A percentile compares a stretch with the other conserved stretches of the same genome.
Conservation (phyloP, 2,888 invertebrate species). For the Julus scandinavius region DNA sequence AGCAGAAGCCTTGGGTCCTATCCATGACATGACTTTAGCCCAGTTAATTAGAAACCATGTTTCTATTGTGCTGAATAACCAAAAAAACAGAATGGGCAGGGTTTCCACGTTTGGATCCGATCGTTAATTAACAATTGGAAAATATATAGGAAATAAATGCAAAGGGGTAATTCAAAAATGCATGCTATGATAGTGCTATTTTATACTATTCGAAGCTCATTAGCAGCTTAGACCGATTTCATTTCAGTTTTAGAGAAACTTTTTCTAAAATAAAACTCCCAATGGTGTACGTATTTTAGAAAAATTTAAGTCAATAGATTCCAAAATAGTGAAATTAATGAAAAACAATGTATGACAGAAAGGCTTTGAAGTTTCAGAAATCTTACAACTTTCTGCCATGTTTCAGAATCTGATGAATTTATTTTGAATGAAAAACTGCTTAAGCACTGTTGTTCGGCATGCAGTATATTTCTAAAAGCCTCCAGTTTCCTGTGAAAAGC, state of each 20-base stretch:
- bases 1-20: not conserved
- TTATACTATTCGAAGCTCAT: not conserved
- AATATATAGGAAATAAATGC: not conserved
- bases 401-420: too few relatives aligned
- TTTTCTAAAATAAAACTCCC: not conserved
- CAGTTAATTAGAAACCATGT: too few relatives aligned
- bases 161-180: not conserved
- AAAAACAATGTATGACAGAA: too few relatives aligned
- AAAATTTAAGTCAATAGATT: too few relatives aligned
- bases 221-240: not conserved
- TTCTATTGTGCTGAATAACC: too few relatives aligned
- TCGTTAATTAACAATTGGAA: not conserved
- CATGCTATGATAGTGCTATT: slow-evolving; percentile 10
- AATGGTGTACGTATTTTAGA: too few relatives aligned
- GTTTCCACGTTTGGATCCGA: slow-evolving; percentile 8
- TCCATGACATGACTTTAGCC: not conserved
- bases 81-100: not conserved
- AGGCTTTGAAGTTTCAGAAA: too few relatives aligned
- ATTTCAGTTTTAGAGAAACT: not conserved
- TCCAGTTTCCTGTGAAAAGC: not conserved
- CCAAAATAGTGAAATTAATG: too few relatives aligned
- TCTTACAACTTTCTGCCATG: too few relatives aligned
- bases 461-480: not conserved
- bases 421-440: not conserved
- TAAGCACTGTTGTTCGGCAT: not conserved